Percentiles rank a stretch among this genome's conserved stretches.
These are phyloP conservation scores for Spodoptera litura DNA, from an alignment of 1,140 invertebrate species.

Conservation along the genomic window DNA sequence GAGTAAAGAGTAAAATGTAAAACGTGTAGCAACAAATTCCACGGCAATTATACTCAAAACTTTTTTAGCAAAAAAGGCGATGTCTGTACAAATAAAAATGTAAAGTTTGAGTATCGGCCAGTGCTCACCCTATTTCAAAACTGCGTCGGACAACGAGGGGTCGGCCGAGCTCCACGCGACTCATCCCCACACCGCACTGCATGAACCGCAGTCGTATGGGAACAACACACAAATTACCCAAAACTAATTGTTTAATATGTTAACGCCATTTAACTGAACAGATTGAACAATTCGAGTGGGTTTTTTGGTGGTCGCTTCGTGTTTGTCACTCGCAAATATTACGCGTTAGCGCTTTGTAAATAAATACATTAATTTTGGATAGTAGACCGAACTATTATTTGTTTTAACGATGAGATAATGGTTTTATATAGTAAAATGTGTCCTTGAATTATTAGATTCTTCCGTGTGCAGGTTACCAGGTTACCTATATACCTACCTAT, in stretches of 20 bases:
- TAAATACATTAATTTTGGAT: background rate
- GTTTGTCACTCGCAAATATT: constrained; percentile 24
- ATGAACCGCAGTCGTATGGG: constrained; percentile 67
- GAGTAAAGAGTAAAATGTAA: too few species aligned
- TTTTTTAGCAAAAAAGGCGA: too few species aligned
- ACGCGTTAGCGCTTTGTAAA: background rate
- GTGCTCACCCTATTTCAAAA: constrained; percentile 49
- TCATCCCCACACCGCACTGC: constrained; percentile 53
- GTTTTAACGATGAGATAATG: background rate
- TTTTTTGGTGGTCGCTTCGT: constrained; percentile 41
- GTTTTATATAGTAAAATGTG: too few species aligned
- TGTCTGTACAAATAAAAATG: background rate
- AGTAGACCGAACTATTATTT: background rate
- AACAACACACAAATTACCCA: constrained; percentile 83
- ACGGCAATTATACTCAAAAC: too few species aligned
- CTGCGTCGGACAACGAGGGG: constrained; percentile 60
- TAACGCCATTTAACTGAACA: constrained; percentile 81
- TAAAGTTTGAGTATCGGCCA: constrained; percentile 62
- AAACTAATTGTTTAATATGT: constrained; percentile 81
- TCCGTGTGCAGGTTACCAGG: too few species aligned
- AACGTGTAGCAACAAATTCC: too few species aligned
- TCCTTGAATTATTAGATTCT: too few species aligned
- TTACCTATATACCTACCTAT: too few species aligned
- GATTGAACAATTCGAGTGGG: constrained; percentile 64
- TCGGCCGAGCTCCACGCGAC: constrained; percentile 67